These are phyloP conservation scores for Callopanchax toddi DNA, from an alignment of 2,113 vertebrate species.

Conservation along the genomic window DNA sequence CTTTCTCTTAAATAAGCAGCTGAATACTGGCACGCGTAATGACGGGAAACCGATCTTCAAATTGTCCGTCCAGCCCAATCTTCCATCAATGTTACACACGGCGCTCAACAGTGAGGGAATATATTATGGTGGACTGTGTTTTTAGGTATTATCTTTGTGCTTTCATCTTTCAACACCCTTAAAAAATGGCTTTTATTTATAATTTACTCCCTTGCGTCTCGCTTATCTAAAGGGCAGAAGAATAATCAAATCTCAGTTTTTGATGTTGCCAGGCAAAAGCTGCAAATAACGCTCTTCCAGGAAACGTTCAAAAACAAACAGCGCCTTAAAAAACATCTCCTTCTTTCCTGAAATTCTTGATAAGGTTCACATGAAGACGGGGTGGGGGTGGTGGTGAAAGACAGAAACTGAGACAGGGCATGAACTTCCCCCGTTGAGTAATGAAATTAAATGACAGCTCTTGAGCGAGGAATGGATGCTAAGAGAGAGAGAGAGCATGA, in stretches of 20 bases:
- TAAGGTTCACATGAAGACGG: slow-evolving; percentile 33
- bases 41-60: slow-evolving; percentile 19
- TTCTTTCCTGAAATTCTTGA: slow-evolving; percentile 24
- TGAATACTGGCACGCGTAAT: slow-evolving; percentile 32
- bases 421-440: slow-evolving; percentile 75
- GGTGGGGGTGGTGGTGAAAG: slow-evolving; percentile 41
- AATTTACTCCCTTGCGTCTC: slow-evolving; percentile 27
- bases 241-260: slow-evolving; percentile 11
- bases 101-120: background rate
- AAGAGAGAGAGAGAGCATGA: slow-evolving; percentile 20
- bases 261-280: slow-evolving; percentile 38
- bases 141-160: slow-evolving; percentile 8
- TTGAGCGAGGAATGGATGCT: slow-evolving; percentile 63
- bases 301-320: slow-evolving; percentile 34
- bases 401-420: slow-evolving; percentile 65
- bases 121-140: slow-evolving; percentile 5
- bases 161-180: slow-evolving; percentile 43
- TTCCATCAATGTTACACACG: slow-evolving; percentile 6
- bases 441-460: slow-evolving; percentile 82
- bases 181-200: slow-evolving; percentile 27
- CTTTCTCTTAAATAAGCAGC: slow-evolving; percentile 40
- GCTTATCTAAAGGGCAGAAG: slow-evolving; percentile 22
- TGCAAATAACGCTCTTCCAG: slow-evolving; percentile 34
- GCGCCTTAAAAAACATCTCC: slow-evolving; percentile 36
- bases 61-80: slow-evolving; percentile 23